phyloP scores from a whole-genome alignment of 2,888 invertebrate species.

The Limnephilus rhombicus region DNA sequence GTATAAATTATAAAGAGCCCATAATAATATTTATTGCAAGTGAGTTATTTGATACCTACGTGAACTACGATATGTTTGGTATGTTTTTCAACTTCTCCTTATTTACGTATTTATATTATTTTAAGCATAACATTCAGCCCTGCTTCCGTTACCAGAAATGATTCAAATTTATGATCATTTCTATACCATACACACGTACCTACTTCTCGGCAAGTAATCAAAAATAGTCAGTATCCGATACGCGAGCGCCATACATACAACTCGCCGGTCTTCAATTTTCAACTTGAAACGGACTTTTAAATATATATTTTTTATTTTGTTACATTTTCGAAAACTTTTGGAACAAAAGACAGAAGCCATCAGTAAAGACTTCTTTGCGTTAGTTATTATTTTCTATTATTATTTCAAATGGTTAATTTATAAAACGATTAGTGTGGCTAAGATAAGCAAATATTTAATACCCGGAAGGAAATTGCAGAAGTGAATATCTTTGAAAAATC shows the following conservation, averaged over 20 bases:
- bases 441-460: background rate
- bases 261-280: constrained; percentile 39
- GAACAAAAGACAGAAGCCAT: constrained; percentile 40
- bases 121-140: background rate
- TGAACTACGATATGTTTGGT: background rate
- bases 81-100: background rate
- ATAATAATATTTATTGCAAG: background rate
- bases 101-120: background rate
- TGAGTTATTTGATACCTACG: background rate
- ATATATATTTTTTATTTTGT: background rate
- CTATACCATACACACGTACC: constrained; percentile 41
- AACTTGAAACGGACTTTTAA: constrained; percentile 25
- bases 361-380: background rate
- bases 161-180: constrained; percentile 62
- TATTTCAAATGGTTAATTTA: background rate
- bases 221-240: constrained; percentile 55
- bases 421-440: constrained; percentile 15
- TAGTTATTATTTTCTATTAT: background rate
- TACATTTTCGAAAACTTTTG: background rate
- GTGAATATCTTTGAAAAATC: background rate
- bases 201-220: constrained; percentile 48
- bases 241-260: constrained; percentile 46
- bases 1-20: too few species aligned
- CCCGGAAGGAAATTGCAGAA: background rate
- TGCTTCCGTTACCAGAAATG: constrained; percentile 50